A percentile compares a stretch with the other conserved stretches of the same genome.
Evolutionary conservation across 2,113 vertebrate species (phyloP).

Genomic region (Ailurus styani): DNA sequence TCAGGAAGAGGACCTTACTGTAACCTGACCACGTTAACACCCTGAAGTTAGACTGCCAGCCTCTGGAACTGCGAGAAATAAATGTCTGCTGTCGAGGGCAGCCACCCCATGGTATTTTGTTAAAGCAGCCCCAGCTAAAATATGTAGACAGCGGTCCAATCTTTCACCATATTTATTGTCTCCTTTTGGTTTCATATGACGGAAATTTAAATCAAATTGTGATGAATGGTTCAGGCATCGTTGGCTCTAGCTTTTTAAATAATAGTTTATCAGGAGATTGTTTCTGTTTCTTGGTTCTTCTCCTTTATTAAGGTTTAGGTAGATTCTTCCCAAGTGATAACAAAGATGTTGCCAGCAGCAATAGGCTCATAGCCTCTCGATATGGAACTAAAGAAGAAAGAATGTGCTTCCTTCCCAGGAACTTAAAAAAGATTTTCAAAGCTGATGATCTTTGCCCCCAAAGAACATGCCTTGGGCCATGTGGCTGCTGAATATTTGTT

Average conservation of each 20-base stretch:
- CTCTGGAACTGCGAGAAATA: not conserved
- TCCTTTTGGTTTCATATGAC: not conserved
- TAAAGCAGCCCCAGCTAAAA: not conserved
- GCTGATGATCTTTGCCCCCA: not conserved
- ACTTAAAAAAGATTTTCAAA: not conserved
- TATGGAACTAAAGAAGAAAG: not conserved
- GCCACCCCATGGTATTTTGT: not conserved
- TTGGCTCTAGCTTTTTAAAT: not conserved
- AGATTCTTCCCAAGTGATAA: not conserved
- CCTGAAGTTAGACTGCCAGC: not conserved
- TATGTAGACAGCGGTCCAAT: not conserved
- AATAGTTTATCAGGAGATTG: not conserved
- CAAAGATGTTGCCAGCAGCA: not conserved
- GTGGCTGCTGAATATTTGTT: not conserved
- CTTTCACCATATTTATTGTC: not conserved
- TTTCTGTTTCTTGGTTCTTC: not conserved
- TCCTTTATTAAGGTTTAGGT: not conserved
- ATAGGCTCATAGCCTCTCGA: not conserved
- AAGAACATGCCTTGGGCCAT: not conserved
- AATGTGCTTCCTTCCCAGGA: not conserved
- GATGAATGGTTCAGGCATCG: not conserved
- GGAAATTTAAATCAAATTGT: not conserved
- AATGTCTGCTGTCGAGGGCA: not conserved
- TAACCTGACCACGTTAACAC: not conserved
- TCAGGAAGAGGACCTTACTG: not conserved